Evolutionary conservation across 1,140 invertebrate species (phyloP).

Genomic region (Drosophila punjabiensis): DNA sequence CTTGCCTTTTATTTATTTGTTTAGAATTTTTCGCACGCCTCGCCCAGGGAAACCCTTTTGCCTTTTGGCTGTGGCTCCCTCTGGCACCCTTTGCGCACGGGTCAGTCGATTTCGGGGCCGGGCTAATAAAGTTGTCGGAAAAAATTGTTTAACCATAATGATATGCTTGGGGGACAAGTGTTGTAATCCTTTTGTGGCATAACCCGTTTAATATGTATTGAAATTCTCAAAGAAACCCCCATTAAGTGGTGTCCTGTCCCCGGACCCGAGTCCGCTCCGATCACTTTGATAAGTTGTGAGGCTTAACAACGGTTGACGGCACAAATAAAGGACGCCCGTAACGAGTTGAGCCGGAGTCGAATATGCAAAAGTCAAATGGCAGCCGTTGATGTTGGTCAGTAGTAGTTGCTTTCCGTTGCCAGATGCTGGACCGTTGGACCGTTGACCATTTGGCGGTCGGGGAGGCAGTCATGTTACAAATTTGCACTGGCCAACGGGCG

Average conservation of each 20-base stretch:
- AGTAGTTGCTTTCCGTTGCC: slow-evolving; percentile 5
- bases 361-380: slow-evolving; percentile 82
- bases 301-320: slow-evolving; percentile 80
- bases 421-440: slow-evolving; percentile 31
- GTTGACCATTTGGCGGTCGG: slow-evolving; percentile 28
- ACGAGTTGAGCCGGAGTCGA: slow-evolving; percentile 54
- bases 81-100: slow-evolving; percentile 26
- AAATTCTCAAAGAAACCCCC: slow-evolving; percentile 75
- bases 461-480: slow-evolving; percentile 75
- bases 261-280: slow-evolving; percentile 45
- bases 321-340: slow-evolving; percentile 58
- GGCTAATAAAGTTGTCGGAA: slow-evolving; percentile 80
- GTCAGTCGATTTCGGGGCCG: slow-evolving; percentile 52
- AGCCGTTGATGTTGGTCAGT: slow-evolving; percentile 30
- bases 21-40: slow-evolving; percentile 80
- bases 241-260: slow-evolving; percentile 70
- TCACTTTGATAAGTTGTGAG: slow-evolving; percentile 79
- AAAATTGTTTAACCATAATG: slow-evolving; percentile 83
- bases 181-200: slow-evolving; percentile 82
- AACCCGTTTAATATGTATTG: slow-evolving; percentile 83
- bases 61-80: slow-evolving; percentile 1
- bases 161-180: slow-evolving; percentile 80
- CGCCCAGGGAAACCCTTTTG: slow-evolving; percentile 34
- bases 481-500: slow-evolving; percentile 47
- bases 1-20: slow-evolving; percentile 80